Evolutionary conservation across 2,797 vertebrate genomes (phyloP), one percentile per base, ranked within the genome.

Genomic region (Taenioides sp.): DNA sequence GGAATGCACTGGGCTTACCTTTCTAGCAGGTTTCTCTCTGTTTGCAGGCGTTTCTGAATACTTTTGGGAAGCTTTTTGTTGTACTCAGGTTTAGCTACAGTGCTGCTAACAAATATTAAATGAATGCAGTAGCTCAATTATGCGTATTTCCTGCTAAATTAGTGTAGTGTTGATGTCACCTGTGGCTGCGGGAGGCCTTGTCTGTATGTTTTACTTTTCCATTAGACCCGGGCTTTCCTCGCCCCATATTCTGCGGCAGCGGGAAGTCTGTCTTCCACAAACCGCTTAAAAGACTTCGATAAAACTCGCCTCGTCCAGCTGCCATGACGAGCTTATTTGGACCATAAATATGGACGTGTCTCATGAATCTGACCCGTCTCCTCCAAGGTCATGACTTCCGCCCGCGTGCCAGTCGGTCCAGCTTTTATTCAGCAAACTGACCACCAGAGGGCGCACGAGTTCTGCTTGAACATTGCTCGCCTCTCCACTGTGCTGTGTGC

Each of bases 271-370:
- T 65, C 7, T 62, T 57, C 58, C 83, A 60, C 37, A 87, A 62
- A 50, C 74, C 78, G 2, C 65, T 57, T 50, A 40, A 9, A 0
- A 87, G 73, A 73, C 70, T 84, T 0, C 4, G 47, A 7, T 69
- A 71, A 31, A 87, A 81, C 65, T 86, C n/a, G 0, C 73, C 83
- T 1, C 80, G 57, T 6, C 86, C 80, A 0, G 80, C 72, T 66
- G 85, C 85, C 89, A 90, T 89, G 0, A 3, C 9, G 6, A 0
- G 0, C 5, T 14, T 17, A n/a, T 9, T 5, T 61, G 59, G 14
- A 34, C 28, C 28, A 9, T 2, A 37, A 9, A n/a, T 9, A 4
- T 61, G 59, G 14, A 34, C 59, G 7, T 61, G 59, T 28, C 9
- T 27, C 18, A n/a, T n/a, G 5, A 54, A n/a, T 5, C 0, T 34